A percentile compares a stretch with the other conserved stretches of the same genome.
Conservation (phyloP, 2,113 vertebrate species). For the Ceuthmochares aereus region DNA sequence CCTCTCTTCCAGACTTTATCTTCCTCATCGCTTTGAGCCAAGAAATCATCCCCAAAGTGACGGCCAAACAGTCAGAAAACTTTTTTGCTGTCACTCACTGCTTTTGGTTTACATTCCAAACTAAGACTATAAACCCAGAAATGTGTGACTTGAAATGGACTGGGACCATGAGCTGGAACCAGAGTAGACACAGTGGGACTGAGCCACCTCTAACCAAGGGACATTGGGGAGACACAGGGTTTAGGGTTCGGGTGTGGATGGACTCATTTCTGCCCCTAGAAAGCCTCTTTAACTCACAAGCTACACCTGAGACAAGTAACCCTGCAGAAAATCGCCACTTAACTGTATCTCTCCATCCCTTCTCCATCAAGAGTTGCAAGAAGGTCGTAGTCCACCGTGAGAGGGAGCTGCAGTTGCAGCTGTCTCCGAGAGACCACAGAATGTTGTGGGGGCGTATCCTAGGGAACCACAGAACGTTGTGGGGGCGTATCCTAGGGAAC, state of each 20-base stretch:
- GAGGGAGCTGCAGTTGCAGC: not conserved
- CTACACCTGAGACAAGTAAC: not conserved
- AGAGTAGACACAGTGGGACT: accelerated
- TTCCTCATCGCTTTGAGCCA: not conserved
- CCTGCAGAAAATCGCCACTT: not conserved
- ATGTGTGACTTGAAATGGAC: not conserved
- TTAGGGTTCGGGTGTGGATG: not conserved
- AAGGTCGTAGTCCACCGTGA: not conserved
- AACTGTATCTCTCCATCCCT: not conserved
- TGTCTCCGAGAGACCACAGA: not conserved
- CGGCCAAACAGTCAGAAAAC: not conserved
- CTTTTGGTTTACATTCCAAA: not conserved
- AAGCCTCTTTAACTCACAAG: not conserved
- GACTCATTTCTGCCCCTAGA: not conserved
- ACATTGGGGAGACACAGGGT: not conserved
- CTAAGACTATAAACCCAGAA: not conserved
- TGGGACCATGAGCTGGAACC: not conserved
- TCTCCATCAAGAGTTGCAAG: accelerated
- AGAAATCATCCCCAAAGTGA: not conserved
- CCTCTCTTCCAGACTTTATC: not conserved
- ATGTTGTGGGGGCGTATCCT: not conserved
- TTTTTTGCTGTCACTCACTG: not conserved
- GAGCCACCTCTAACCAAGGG: not conserved
- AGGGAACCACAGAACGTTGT: not conserved
- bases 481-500: not conserved